Conservation (phyloP, 2,113 vertebrate species). For the Callipepla californica region DNA sequence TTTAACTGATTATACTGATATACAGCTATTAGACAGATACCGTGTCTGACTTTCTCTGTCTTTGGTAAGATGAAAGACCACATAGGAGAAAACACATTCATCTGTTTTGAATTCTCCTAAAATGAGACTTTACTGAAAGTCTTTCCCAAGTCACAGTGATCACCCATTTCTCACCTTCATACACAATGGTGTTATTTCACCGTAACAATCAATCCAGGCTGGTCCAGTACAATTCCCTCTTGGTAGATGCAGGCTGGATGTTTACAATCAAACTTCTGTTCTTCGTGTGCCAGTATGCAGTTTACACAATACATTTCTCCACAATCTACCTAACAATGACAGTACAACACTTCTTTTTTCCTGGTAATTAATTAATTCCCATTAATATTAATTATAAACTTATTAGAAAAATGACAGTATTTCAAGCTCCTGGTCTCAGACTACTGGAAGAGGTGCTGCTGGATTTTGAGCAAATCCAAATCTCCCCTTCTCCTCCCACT, state of each 20-base stretch:
- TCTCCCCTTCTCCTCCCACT: neutral
- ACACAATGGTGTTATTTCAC: neutral
- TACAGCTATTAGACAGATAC: neutral
- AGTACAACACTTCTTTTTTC: neutral
- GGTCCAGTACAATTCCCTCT: neutral
- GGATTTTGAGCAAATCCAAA: neutral
- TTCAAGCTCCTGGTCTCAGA: neutral
- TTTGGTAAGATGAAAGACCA: neutral
- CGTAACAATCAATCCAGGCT: neutral
- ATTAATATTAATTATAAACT: fast-evolving
- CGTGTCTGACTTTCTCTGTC: too few species aligned
- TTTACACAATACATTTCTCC: neutral
- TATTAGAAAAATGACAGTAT: neutral
- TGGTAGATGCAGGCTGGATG: neutral
- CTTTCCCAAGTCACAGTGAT: neutral
- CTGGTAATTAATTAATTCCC: neutral
- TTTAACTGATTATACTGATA: neutral
- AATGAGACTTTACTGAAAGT: neutral
- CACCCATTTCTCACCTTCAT: neutral
- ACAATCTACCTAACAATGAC: neutral
- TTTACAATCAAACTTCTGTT: neutral
- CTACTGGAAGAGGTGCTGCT: neutral
- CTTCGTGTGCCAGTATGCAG: neutral
- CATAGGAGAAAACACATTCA: neutral
- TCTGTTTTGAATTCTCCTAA: neutral